Evolutionary conservation across 2,797 vertebrate species (phyloP).

Genomic region (Enteromius thamalakanensis): DNA sequence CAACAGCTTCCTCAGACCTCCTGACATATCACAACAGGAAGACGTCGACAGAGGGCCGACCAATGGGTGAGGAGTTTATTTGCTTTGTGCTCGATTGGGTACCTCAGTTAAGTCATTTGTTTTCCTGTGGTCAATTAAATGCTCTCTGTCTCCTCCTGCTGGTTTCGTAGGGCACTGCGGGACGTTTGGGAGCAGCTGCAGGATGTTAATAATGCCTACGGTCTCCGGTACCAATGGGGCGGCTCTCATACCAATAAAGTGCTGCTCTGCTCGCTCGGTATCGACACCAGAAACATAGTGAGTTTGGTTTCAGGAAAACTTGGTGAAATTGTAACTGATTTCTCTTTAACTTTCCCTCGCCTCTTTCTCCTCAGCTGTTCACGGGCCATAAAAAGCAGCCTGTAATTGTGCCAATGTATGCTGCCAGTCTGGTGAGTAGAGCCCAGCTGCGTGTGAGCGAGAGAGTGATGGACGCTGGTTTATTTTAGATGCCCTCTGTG

Average conservation of each 20-base stretch:
- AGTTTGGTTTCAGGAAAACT: slow-evolving; percentile 68
- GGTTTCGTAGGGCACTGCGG: slow-evolving; percentile 72
- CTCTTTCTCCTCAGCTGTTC: slow-evolving; percentile 83
- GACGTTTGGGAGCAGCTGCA: slow-evolving; percentile 88
- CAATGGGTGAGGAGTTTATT: slow-evolving; percentile 61
- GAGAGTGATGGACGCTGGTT: neutral
- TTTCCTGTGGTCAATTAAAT: neutral
- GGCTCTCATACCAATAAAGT: slow-evolving; percentile 97
- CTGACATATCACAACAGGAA: slow-evolving; percentile 56
- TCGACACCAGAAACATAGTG: slow-evolving; percentile 97
- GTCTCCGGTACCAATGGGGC: slow-evolving; percentile 94
- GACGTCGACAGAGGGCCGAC: slow-evolving; percentile 2
- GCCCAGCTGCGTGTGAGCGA: neutral
- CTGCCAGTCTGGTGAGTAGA: slow-evolving; percentile 93
- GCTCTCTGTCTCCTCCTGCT: slow-evolving; percentile 2
- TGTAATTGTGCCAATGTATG: slow-evolving; percentile 97
- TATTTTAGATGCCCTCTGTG: neutral
- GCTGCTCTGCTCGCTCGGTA: slow-evolving; percentile 93
- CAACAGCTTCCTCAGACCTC: slow-evolving; percentile 78
- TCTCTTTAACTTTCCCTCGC: neutral
- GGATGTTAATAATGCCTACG: slow-evolving; percentile 90
- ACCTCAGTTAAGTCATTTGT: neutral
- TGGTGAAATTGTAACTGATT: neutral
- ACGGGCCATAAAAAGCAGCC: slow-evolving; percentile 98
- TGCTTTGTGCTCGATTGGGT: neutral